Base-by-base conservation (phyloP, 2,797 vertebrate genomes). In the Varecia variegata region DNA sequence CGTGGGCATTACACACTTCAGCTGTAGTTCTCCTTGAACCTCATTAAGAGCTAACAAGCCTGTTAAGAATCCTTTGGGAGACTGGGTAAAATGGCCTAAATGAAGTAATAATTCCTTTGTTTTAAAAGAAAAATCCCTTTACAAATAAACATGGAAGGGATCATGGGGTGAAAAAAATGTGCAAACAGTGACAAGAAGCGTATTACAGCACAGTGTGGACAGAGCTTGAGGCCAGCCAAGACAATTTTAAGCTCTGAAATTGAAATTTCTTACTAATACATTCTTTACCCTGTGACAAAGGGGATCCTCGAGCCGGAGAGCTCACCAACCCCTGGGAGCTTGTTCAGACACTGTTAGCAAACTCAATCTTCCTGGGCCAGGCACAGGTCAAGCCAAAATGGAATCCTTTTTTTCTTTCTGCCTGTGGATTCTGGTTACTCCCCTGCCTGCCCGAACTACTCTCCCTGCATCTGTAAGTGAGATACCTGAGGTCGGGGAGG, bases 251-350 rank as follows among this genome's bases (percentile, higher is more conserved):
- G 77, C 81, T 94, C 76, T 95, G 95, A 95, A 97, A 97, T 96
- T 93, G 96, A 96, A 96, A 97, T 96, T 96, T 95, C 89, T 96
- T 89, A 87, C 93, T 96, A 96, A 95, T 96, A 96, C 96, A 95
- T 94, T 97, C 93, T 94, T 97, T 96, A 97, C 92, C 81, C 73
- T 3, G 3, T 60, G 91, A 97, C 92, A 93, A 96, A 97, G 80
- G 83, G 73, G 47, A 95, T 30, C 25, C 38, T 89, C 2, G 4
- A 88, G 93, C 13, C 15, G 62, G 81, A 88, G 96, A 88, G 76
- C 92, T 90, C 20, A 20, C 38, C 85, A 95, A 93, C 71, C 67
- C 54, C 68, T 82, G 93, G 92, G 96, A 94, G 68, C 79, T 95
- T 84, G 74, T 93, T 97, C 95, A 43, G 73, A 96, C 84, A 88